Evolutionary conservation across 2,113 vertebrate genomes (phyloP), one percentile per base, ranked within the genome.

Genomic region (Chascanopsetta lugubris): DNA sequence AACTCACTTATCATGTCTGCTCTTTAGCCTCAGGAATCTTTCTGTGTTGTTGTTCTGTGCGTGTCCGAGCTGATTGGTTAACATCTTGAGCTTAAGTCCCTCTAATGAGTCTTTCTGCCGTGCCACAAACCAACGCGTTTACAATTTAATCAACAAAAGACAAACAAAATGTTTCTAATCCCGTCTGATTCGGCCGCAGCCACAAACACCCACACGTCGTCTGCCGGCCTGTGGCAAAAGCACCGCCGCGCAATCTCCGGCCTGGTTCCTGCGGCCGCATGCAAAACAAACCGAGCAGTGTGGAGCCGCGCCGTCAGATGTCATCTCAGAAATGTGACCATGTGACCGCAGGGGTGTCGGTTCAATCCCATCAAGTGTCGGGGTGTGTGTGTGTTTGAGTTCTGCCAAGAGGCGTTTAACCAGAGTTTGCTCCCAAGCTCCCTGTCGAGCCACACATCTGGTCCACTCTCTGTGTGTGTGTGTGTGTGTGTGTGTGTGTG

Each of bases 361-460:
- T 67, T 67, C 46, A 66, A 6, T 51, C 66, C 32, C 61, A 24
- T 56, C 43, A 29, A 18, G 40, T 40, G 36, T 6, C 2, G 32
- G 45, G 38, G 34, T 7, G 50, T 34, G 42, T 60, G 47, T 54
- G 38, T 48, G 48, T 56, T 53, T n/a, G 42, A 68, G 26, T 27
- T 18, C 36, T 70, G 68, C 60, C 67, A 69, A 69, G 50, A 75
- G 34, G 34, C 54, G 8, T 75, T 57, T 61, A 50, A 46, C 25
- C 29, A n/a, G 45, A 49, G 50, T 59, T 32, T 12, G 67, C 64
- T 47, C 53, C 46, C 34, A 27, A 4, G 56, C 26, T 48, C 24
- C 24, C 56, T 53, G 47, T 60, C 18, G 18, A 43, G 43, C 73
- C 46, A 56, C 67, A 72, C 80, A 83, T 80, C 66, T 80, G 73